Conservation (phyloP, 1,140 invertebrate species). For the Chionoecetes opilio region DNA sequence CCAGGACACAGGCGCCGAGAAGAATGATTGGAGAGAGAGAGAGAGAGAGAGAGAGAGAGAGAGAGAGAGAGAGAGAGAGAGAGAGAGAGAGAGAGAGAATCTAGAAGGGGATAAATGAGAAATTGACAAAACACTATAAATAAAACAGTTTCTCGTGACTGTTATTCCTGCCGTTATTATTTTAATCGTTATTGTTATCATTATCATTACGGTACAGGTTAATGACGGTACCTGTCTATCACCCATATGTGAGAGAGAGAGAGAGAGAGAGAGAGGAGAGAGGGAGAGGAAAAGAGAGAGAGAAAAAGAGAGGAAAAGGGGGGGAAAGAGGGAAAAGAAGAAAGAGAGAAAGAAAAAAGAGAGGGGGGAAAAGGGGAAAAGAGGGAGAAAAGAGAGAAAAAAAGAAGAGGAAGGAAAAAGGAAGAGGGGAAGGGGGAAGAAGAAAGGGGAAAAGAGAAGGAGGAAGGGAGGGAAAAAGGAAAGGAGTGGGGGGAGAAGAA, state of each 20-base stretch:
- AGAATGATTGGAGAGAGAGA: background rate
- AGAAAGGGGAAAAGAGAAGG: background rate
- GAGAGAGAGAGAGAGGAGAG: background rate
- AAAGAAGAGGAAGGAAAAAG: background rate
- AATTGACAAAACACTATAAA: no score
- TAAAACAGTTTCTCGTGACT: no score
- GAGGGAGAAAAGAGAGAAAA: background rate
- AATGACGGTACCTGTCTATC: no score
- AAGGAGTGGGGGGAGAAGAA: background rate
- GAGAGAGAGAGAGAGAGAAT: background rate
- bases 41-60: slow-evolving; percentile 27
- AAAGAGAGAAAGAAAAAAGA: background rate
- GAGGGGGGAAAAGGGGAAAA: background rate
- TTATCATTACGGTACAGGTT: no score
- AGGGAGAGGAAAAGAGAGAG: background rate
- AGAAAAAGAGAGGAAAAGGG: background rate
- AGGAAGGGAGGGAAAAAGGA: background rate
- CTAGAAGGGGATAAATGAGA: background rate
- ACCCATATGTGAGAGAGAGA: no score
- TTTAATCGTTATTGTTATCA: no score
- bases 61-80: slow-evolving; percentile 6
- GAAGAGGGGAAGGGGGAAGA: background rate
- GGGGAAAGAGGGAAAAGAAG: background rate
- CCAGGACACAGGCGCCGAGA: background rate
- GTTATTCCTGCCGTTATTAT: no score